phyloP scores from a whole-genome alignment of 2,797 vertebrate genomes.

The Myripristis jacobus region DNA sequence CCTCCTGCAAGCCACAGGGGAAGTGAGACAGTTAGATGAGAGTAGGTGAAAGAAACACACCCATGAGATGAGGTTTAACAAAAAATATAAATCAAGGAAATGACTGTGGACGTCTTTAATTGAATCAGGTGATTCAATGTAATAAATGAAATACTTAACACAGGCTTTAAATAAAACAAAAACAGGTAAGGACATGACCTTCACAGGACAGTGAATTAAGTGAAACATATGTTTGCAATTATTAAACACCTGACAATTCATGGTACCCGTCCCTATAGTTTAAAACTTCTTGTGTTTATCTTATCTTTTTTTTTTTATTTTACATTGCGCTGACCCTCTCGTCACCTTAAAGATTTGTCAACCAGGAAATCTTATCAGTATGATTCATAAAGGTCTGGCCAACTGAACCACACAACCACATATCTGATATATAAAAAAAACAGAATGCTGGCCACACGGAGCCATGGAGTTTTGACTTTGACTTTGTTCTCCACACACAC shows the following conservation, averaged over 20 bases:
- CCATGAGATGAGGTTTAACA: no score
- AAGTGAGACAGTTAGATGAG: conserved; percentile 4
- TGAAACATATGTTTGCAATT: no score
- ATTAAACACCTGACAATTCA: neutral
- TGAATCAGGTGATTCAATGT: no score
- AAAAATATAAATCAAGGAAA: neutral
- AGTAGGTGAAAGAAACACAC: conserved; percentile 5
- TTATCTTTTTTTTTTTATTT: neutral
- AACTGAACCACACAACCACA: conserved; percentile 39
- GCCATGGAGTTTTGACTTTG: conserved; percentile 22
- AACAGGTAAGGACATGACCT: no score
- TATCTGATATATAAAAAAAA: conserved; percentile 46
- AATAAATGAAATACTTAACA: no score
- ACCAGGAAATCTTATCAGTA: conserved; percentile 24
- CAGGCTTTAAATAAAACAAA: neutral
- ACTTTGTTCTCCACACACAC: conserved; percentile 16
- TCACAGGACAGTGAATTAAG: no score
- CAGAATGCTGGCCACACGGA: conserved; percentile 16
- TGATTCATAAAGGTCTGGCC: conserved; percentile 48
- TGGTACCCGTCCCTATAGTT: neutral
- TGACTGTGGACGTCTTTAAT: no score
- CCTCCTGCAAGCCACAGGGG: conserved; percentile 1
- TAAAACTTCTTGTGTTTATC: neutral
- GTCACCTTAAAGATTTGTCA: conserved; percentile 29
- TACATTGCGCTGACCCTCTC: neutral